Percentiles rank a stretch among this genome's conserved stretches.
phyloP scores from a whole-genome alignment of 2,888 invertebrate genomes.

The Quadriops clusia region DNA sequence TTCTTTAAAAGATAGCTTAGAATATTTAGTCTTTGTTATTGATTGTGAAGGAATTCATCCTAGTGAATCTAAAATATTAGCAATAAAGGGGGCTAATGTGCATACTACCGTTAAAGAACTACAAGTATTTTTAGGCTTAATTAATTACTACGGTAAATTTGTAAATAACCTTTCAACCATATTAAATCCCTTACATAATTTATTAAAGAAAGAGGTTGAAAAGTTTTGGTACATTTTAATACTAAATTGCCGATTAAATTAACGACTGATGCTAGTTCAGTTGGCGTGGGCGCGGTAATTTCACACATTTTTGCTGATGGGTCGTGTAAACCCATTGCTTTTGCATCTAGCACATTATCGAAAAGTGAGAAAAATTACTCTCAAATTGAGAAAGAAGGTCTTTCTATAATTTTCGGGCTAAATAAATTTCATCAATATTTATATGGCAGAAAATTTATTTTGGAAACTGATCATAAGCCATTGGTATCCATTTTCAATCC shows the following conservation, averaged over 20 bases:
- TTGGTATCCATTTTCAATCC: no score
- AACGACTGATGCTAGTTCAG: conserved; percentile 1
- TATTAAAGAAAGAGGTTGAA: conserved; percentile 2
- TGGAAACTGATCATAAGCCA: conserved; percentile 9
- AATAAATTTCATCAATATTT: conserved; percentile 6
- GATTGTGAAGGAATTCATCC: conserved; percentile 9
- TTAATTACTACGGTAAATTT: conserved; percentile 4
- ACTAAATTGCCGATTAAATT: conserved; percentile 3
- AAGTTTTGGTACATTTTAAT: conserved; percentile 4
- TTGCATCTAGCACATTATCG: conserved; percentile 11
- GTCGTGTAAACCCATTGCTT: conserved; percentile 11
- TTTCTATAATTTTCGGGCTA: conserved; percentile 8
- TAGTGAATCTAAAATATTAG: conserved; percentile 6
- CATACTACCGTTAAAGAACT: not conserved
- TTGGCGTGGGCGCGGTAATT: conserved; percentile 4
- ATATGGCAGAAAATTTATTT: conserved; percentile 8
- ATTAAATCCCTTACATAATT: conserved; percentile 1
- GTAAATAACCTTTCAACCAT: conserved; percentile 1
- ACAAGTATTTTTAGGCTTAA: not conserved
- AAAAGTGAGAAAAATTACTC: conserved; percentile 10
- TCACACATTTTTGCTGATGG: not conserved
- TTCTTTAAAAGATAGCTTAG: conserved; percentile 17
- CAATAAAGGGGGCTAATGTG: conserved; percentile 1
- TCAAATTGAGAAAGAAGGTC: conserved; percentile 15
- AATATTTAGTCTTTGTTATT: conserved; percentile 12